These are phyloP conservation scores for Holothuria leucospilota DNA, from an alignment of 53 echinoderm and acorn worm species.

Conservation along the genomic window DNA sequence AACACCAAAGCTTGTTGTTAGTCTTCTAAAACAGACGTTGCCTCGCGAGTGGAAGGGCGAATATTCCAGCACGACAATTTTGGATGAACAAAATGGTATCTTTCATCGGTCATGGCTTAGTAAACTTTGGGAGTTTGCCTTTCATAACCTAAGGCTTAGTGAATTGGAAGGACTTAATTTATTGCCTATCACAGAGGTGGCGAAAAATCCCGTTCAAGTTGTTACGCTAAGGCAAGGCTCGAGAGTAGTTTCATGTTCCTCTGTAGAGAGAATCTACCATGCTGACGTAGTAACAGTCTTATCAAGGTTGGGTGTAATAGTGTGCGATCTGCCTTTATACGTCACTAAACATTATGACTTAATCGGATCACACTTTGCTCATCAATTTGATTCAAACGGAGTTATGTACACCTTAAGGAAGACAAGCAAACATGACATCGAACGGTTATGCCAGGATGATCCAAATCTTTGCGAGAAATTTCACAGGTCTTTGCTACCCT, in stretches of 20 bases:
- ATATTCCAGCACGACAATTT: background rate
- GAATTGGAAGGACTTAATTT: constrained; percentile 12
- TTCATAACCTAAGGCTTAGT: background rate
- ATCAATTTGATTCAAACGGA: constrained; percentile 15
- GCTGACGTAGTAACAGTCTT: background rate
- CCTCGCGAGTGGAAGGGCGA: background rate
- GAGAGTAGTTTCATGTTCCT: background rate
- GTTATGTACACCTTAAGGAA: background rate
- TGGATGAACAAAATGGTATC: background rate
- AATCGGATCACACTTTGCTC: background rate
- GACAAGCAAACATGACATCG: background rate
- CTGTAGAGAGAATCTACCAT: background rate
- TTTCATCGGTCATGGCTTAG: background rate
- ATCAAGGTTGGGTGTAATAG: background rate
- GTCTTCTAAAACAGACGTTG: constrained; percentile 1
- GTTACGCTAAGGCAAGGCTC: background rate
- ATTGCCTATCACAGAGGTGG: constrained; percentile 4
- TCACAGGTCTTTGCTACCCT: background rate
- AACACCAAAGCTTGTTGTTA: background rate
- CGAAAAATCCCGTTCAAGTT: constrained; percentile 1
- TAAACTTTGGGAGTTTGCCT: constrained; percentile 13
- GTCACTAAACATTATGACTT: background rate
- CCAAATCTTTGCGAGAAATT: background rate
- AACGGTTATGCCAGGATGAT: background rate
- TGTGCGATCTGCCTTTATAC: background rate